Base-by-base conservation (phyloP, 2,113 vertebrate species). In the Bufo bufo region DNA sequence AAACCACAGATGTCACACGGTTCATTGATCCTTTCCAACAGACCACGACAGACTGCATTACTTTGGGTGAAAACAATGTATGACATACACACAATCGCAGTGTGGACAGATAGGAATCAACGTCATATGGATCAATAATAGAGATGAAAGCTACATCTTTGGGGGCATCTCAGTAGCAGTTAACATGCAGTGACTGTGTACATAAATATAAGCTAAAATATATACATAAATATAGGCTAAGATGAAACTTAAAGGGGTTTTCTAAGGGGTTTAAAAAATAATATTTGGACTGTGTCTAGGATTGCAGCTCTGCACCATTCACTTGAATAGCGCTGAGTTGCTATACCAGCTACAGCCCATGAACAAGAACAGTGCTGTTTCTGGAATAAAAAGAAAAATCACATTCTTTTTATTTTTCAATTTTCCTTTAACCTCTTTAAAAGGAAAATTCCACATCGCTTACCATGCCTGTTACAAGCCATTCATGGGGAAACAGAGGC, bases 1-100 rank as follows among this genome's bases (percentile, higher is more conserved):
- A 72, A 72, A 72, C 69, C 69, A 14, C 71, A 74, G 71, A 43
- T 74, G 71, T 74, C 71, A 19, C 6, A 74, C 49, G 71, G 43
- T 74, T 74, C 45, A 74, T 74, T 47, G 71, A 74, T 74, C 69
- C 43, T 45, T 74, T 74, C 71, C 16, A 43, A 72, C 71, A 74
- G 71, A 47, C 71, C 71, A 74, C 43, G 71, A 74, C 14, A 19
- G 71, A 74, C 47, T 74, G 45, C 71, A 74, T 47, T 74, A 49
- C 71, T 13, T 74, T 74, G 43, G 71, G 45, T 74, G 14, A 74
- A 74, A 47, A 49, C 71, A 74, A 74, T 8, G 6, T 74, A 17
- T 47, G 16, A 74, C 47, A 74, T 47, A 74, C 71, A 74, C 47
- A 13, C 45, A 17, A 74, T 74, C 45, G 19, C 43, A 74, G 43